Evolutionary conservation across 2,888 invertebrate species (phyloP).

Genomic region (Ormyrus pomaceus): DNA sequence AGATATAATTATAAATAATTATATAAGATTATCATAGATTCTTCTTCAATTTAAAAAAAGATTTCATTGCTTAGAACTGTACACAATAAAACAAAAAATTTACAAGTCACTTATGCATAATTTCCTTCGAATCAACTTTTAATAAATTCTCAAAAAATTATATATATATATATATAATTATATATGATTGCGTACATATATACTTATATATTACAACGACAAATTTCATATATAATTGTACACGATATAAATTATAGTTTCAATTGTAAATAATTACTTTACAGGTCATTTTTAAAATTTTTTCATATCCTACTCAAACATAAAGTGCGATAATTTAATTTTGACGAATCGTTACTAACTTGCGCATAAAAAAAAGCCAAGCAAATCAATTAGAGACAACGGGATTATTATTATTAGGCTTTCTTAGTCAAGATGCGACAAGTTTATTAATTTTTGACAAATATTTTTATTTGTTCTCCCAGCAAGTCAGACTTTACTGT

Average conservation of each 20-base stretch:
- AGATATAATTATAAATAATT: constrained; percentile 28
- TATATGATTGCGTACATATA: constrained; percentile 29
- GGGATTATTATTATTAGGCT: constrained; percentile 12
- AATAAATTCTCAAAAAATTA: constrained; percentile 42
- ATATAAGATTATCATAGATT: constrained; percentile 19
- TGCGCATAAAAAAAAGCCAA: constrained; percentile 23
- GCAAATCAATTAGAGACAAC: constrained; percentile 28
- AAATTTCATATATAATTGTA: constrained; percentile 28
- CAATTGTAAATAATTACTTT: constrained; percentile 2
- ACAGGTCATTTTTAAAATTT: constrained; percentile 9
- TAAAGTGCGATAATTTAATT: constrained; percentile 23
- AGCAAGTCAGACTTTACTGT: constrained; percentile 54
- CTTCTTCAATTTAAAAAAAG: constrained; percentile 9
- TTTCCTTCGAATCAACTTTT: constrained; percentile 7
- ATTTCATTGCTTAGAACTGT: neutral
- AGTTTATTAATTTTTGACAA: constrained; percentile 25
- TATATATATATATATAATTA: constrained; percentile 16
- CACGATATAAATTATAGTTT: constrained; percentile 34
- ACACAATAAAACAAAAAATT: neutral
- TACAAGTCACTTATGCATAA: constrained; percentile 1
- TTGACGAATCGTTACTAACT: constrained; percentile 6
- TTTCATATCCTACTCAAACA: neutral
- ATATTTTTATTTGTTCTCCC: constrained; percentile 27
- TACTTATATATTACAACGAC: constrained; percentile 26
- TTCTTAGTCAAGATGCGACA: constrained; percentile 34